Evolutionary conservation across 2,797 vertebrate genomes (phyloP), one percentile per base, ranked within the genome.

Genomic region (Sebastes matsubarae): DNA sequence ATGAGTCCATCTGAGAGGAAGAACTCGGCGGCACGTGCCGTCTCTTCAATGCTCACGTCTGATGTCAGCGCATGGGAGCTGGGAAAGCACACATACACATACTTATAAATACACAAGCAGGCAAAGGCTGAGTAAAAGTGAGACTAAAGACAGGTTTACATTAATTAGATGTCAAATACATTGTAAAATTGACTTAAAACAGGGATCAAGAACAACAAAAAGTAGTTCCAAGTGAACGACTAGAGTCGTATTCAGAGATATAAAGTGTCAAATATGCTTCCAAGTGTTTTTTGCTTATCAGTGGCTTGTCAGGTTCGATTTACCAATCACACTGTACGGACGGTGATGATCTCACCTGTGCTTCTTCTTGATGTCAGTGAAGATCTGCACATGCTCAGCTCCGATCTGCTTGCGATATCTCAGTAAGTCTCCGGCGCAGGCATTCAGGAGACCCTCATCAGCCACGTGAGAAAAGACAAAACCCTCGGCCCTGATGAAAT

Each of bases 361-460:
- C 58, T 97, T 98, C 92, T 98, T 98, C 79, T 98, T 98, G 83
- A 98, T 96, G 87, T 99, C 97, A 0, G 97, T 96, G 65, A 97
- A 97, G 88, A 98, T 94, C 85, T 96, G 96, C 80, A 98, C 80
- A 22, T 94, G 95, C 68, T 97, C 96, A 13, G 96, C 97, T 81
- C 97, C 97, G 0, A 98, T 94, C 68, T 91, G 93, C 80, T 92
- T 97, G 60, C 97, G 96, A 82, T 97, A 97, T 50, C 96, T 88
- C 80, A 98, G 92, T 42, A 98, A 89, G 42, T 96, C 91, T 10
- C 97, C 97, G 0, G 96, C 97, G 27, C 97, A 97, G 22, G 97
- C 97, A 5, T 97, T 96, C 81, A 98, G 90, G 72, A 98, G 93
- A 3, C 96, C 97, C 90, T 97, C 96, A 36, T 97, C 96, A 8